Percentiles rank a stretch among this genome's conserved stretches.
These are phyloP conservation scores for Phataginus tricuspis DNA, from an alignment of 2,797 vertebrate species.

Conservation along the genomic window DNA sequence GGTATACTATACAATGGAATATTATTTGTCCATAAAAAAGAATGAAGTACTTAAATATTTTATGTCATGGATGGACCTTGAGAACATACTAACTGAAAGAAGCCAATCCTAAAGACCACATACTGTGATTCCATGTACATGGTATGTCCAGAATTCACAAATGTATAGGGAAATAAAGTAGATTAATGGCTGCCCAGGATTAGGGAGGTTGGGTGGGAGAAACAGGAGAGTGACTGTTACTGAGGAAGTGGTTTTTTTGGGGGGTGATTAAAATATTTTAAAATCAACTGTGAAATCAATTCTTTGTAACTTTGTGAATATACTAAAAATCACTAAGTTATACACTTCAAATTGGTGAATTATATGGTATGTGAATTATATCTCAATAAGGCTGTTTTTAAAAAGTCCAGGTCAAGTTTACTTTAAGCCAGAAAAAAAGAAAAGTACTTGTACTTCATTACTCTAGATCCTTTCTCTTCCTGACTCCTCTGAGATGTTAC, in stretches of 20 bases:
- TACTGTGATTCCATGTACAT: not conserved
- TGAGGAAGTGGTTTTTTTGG: not conserved
- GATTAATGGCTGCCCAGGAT: not conserved
- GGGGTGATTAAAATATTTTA: not conserved
- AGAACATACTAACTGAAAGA: constrained; percentile 12
- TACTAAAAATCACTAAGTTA: not conserved
- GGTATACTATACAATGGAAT: not conserved
- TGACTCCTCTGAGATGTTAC: not conserved
- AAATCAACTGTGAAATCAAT: not conserved
- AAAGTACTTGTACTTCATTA: not conserved
- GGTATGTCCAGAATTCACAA: not conserved
- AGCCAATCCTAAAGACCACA: not conserved
- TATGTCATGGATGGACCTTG: not conserved
- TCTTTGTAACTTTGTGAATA: not conserved
- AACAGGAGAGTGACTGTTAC: not conserved
- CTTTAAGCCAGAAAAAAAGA: constrained; percentile 22
- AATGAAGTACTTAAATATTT: not conserved
- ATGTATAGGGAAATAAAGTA: not conserved
- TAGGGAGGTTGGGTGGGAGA: not conserved
- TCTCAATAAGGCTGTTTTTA: not conserved
- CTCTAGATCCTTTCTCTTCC: not conserved
- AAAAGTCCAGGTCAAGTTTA: not conserved
- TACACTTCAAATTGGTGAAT: not conserved
- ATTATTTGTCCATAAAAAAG: not conserved
- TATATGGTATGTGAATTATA: not conserved